Evolutionary conservation across 2,888 invertebrate species (phyloP), one percentile per base, ranked within the genome.

Genomic region (Odontocolon sp.): DNA sequence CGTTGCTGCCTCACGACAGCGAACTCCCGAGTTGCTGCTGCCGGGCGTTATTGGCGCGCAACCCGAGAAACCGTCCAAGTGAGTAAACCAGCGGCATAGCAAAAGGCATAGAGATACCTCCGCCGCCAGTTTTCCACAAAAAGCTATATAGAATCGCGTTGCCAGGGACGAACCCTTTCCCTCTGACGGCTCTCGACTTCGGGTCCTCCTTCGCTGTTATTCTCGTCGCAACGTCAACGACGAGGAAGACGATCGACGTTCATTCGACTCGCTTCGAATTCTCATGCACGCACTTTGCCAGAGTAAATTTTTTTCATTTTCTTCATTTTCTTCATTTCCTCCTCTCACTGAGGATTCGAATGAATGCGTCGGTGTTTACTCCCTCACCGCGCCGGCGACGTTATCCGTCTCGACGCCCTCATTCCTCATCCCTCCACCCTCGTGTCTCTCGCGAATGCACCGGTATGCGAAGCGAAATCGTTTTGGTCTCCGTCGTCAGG

Each of bases 1-100:
- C 50, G n/a, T n/a, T n/a, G 52, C 40, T 57, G 64, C 45, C 45
- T 69, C 57, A 31, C 77, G 72, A 40, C 72, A 38, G 64, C 68
- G 63, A 64, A 69, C 63, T 52, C 77, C 77, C 31, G 77, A 77
- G 64, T 21, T 77, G 9, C 64, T 73, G 57, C 40, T 77, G 42
- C 69, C 72, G 54, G 72, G 68, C 38, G 64, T 72, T 66, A 73
- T 72, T 64, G 69, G 52, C 52, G 36, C 57, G 40, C 61, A 67
- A 67, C 31, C 68, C 72, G 72, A 77, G 57, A 77, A 77, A 77
- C 68, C 72, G 69, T 77, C 77, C 77, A 69, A 77, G 77, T 77
- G 72, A 77, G 77, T 77, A 54, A 68, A 73, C 68, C 40, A 21
- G 28, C 54, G 9, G 16, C 23, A 26, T 45, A 64, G 23, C 18